Evolutionary conservation across 1,140 invertebrate species (phyloP).

Genomic region (Euwallacea similis): DNA sequence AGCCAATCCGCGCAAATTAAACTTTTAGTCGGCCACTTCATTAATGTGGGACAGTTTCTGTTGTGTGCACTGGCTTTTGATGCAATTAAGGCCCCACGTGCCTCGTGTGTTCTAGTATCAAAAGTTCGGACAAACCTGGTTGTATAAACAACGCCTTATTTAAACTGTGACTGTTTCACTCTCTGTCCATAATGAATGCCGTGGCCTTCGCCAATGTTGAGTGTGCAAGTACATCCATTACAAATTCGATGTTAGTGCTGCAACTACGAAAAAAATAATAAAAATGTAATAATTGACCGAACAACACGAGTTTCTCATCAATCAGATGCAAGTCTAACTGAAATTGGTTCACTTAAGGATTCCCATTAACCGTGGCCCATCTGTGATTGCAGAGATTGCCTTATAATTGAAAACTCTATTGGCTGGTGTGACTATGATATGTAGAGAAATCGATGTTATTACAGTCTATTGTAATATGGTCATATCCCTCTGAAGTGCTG

Average conservation of each 20-base stretch:
- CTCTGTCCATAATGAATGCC: too few relatives aligned
- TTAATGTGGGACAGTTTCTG: slow-evolving; percentile 3
- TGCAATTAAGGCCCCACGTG: slow-evolving; percentile 11
- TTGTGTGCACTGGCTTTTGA: slow-evolving; percentile 20
- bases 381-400: slow-evolving; percentile 6
- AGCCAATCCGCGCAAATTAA: neutral
- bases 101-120: neutral
- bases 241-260: too few relatives aligned
- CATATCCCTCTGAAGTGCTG: too few relatives aligned
- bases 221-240: too few relatives aligned
- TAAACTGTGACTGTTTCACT: too few relatives aligned
- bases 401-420: slow-evolving; percentile 8
- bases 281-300: neutral
- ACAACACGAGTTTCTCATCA: neutral
- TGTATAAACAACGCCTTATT: too few relatives aligned
- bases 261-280: neutral
- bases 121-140: too few relatives aligned
- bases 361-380: slow-evolving; percentile 8
- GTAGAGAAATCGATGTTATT: too few relatives aligned
- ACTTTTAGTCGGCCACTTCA: slow-evolving; percentile 11
- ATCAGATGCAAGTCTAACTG: neutral
- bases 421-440: neutral
- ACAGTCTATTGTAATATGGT: too few relatives aligned
- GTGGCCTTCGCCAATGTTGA: too few relatives aligned
- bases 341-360: slow-evolving; percentile 6